Evolutionary conservation across 2,888 invertebrate genomes (phyloP).

Genomic region (Endotricha flammealis): DNA sequence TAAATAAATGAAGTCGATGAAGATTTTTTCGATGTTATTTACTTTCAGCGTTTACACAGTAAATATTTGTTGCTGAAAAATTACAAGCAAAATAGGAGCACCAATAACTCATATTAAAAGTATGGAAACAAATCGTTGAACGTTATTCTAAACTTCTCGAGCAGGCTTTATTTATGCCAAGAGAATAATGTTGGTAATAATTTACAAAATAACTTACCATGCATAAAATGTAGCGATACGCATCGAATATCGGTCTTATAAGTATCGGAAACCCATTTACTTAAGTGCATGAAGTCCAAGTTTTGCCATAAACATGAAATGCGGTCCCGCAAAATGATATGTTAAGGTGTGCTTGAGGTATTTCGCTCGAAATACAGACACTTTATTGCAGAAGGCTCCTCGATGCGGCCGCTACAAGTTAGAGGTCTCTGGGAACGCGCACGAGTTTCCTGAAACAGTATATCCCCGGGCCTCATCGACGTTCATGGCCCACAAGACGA

Average conservation of each 20-base stretch:
- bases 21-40: not conserved
- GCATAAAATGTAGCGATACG: slow-evolving; percentile 58
- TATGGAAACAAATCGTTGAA: slow-evolving; percentile 9
- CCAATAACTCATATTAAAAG: slow-evolving; percentile 7
- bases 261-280: slow-evolving; percentile 76
- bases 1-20: not conserved
- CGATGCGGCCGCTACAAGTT: slow-evolving; percentile 30
- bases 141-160: slow-evolving; percentile 12
- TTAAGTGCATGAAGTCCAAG: slow-evolving; percentile 75
- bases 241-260: slow-evolving; percentile 60
- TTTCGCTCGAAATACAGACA: slow-evolving; percentile 12
- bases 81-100: slow-evolving; percentile 1
- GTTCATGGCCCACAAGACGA: slow-evolving; percentile 59
- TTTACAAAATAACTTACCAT: slow-evolving; percentile 51
- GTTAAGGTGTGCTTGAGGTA: slow-evolving; percentile 59
- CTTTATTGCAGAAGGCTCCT: slow-evolving; percentile 10
- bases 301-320: slow-evolving; percentile 76
- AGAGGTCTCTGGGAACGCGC: slow-evolving; percentile 24
- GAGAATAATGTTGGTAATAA: slow-evolving; percentile 45
- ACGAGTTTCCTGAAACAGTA: slow-evolving; percentile 21
- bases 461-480: slow-evolving; percentile 45
- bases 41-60: not conserved
- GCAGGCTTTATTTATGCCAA: slow-evolving; percentile 28
- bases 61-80: not conserved
- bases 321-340: slow-evolving; percentile 71